A percentile compares a stretch with the other conserved stretches of the same genome.
These are phyloP conservation scores for Diadophis punctatus DNA, from an alignment of 2,113 vertebrate species.

Conservation along the genomic window DNA sequence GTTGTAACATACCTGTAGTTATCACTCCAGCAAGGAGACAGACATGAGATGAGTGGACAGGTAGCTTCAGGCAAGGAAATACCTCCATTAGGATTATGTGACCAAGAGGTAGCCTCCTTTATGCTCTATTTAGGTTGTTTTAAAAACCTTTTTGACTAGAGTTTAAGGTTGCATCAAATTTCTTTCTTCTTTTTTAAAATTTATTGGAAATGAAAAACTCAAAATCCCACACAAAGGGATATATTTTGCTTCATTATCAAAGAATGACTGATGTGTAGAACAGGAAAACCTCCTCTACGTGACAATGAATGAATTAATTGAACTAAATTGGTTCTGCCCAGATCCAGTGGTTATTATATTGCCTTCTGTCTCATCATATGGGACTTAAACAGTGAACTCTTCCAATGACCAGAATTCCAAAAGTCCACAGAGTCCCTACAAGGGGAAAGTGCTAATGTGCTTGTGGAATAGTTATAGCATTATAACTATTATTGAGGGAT, in stretches of 20 bases:
- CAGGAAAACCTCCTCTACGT: neutral
- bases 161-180: neutral
- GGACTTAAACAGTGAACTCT: neutral
- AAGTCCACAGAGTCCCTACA: too few relatives aligned
- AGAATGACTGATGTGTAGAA: neutral
- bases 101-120: neutral
- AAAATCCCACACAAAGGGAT: neutral
- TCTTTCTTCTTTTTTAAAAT: neutral
- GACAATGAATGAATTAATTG: neutral
- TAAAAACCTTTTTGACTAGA: neutral
- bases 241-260: neutral
- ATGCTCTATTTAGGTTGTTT: neutral
- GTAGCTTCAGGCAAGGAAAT: neutral
- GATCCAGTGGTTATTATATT: neutral
- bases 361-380: neutral
- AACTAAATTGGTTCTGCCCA: neutral
- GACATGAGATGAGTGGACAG: neutral
- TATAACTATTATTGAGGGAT: neutral
- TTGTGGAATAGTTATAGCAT: neutral
- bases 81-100: neutral
- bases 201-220: neutral
- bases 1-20: neutral
- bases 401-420: neutral
- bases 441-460: neutral
- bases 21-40: neutral